A percentile compares a stretch with the other conserved stretches of the same genome.
phyloP scores from a whole-genome alignment of 2,113 vertebrate species.

The Chamaea fasciata region DNA sequence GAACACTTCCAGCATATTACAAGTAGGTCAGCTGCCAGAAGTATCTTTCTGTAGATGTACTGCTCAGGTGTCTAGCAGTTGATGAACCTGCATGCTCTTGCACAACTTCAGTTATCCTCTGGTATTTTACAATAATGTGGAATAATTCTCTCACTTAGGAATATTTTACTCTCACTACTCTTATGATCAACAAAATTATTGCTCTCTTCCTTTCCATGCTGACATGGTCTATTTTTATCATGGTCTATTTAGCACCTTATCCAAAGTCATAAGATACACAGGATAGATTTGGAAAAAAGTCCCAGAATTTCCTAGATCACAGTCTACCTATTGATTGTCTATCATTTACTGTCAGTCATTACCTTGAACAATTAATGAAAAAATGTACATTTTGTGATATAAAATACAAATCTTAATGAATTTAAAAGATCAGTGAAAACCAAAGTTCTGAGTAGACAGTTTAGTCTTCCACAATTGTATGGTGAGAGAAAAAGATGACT shows the following conservation, averaged over 20 bases:
- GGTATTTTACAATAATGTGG: background rate
- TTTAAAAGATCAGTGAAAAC: background rate
- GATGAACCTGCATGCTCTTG: background rate
- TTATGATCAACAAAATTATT: background rate
- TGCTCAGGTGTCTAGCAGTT: background rate
- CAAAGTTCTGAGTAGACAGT: background rate
- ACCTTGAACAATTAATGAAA: background rate
- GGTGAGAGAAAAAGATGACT: background rate
- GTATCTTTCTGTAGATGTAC: background rate
- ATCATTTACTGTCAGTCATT: background rate
- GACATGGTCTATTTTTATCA: background rate
- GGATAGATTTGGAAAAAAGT: background rate
- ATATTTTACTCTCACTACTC: background rate
- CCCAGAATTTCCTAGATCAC: background rate
- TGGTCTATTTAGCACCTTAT: background rate
- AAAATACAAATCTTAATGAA: background rate
- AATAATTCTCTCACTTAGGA: background rate
- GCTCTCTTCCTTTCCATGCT: background rate
- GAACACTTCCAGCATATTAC: background rate
- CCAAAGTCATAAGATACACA: background rate
- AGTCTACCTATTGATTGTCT: background rate
- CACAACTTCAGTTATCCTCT: background rate
- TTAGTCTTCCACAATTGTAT: background rate
- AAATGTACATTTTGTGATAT: background rate
- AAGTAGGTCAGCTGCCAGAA: background rate